phyloP scores from a whole-genome alignment of 2,797 vertebrate species.

The Cottoperca gobio region DNA sequence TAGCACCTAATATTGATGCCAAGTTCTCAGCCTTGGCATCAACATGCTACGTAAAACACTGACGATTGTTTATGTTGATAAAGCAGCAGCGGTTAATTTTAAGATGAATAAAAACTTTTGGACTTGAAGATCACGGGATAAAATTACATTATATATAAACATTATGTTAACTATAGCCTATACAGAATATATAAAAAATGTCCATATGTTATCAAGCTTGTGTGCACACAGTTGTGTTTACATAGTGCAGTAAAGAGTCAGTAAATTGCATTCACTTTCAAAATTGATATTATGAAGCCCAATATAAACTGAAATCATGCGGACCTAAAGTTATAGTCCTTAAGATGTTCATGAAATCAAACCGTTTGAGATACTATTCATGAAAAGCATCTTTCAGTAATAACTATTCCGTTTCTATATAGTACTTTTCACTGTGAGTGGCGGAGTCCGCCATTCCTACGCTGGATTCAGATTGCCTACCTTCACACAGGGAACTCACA shows the following conservation, averaged over 20 bases:
- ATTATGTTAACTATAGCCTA: no score
- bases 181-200: background rate
- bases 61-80: background rate
- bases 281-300: background rate
- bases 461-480: background rate
- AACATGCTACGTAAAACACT: background rate
- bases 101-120: background rate
- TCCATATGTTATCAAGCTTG: background rate
- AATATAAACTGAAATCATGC: background rate
- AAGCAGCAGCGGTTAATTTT: background rate
- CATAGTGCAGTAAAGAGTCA: background rate
- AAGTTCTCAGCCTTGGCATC: background rate
- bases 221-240: background rate
- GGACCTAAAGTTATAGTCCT: background rate
- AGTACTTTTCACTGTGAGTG: no score
- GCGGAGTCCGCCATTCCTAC: no score
- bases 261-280: background rate
- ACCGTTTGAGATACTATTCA: background rate
- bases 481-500: no score
- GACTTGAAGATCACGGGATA: background rate
- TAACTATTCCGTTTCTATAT: background rate
- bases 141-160: background rate
- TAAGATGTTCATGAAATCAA: background rate
- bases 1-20: background rate
- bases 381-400: background rate